Evolutionary conservation across 2,113 vertebrate species (phyloP).

Genomic region (Catharus bicknelli): DNA sequence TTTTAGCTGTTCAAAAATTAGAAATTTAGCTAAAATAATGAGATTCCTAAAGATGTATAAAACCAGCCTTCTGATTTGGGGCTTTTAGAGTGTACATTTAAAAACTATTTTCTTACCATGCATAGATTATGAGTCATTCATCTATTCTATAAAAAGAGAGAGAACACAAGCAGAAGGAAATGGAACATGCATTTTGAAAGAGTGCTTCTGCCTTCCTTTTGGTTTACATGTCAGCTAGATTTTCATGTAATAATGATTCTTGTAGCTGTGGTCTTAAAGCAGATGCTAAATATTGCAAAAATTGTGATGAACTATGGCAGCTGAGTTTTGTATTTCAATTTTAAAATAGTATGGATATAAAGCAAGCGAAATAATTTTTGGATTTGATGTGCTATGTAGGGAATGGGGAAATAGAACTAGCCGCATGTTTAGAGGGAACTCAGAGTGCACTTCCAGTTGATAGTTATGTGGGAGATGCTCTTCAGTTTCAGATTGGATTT

Average conservation of each 20-base stretch:
- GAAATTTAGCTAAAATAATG: not conserved
- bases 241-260: not conserved
- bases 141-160: slow-evolving; percentile 44
- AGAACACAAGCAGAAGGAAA: slow-evolving; percentile 45
- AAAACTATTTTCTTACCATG: not conserved
- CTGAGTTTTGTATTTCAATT: slow-evolving; percentile 1
- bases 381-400: not conserved
- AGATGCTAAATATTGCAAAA: slow-evolving; percentile 39
- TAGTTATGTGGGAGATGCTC: not conserved
- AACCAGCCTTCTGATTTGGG: not conserved
- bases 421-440: not conserved
- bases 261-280: slow-evolving; percentile 19
- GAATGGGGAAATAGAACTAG: not conserved
- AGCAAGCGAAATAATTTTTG: not conserved
- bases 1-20: not conserved
- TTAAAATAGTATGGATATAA: not conserved
- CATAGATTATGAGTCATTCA: slow-evolving; percentile 38
- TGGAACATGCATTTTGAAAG: slow-evolving; percentile 40
- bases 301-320: not conserved
- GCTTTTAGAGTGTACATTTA: not conserved
- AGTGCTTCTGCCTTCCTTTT: slow-evolving; percentile 9
- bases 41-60: not conserved
- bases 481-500: not conserved
- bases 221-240: slow-evolving; percentile 38
- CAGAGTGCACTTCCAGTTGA: not conserved